phyloP scores from a whole-genome alignment of 2,113 vertebrate genomes.

The Chaetodon trifascialis region DNA sequence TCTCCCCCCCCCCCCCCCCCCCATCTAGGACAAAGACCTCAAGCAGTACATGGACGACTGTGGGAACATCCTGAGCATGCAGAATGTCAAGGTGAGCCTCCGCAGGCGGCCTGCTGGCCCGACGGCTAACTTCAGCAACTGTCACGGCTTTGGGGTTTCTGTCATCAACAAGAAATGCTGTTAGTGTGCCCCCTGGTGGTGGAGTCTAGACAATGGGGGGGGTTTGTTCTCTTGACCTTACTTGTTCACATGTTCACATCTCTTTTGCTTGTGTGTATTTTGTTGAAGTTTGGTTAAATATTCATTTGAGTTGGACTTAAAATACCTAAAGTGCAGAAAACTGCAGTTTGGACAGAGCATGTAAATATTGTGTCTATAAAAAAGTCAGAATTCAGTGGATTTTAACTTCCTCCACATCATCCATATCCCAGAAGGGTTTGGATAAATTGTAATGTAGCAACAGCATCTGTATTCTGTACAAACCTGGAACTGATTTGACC shows the following conservation, averaged over 20 bases:
- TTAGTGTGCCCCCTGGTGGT: constrained; percentile 74
- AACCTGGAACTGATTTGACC: too few relatives aligned
- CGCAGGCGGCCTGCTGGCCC: constrained; percentile 36
- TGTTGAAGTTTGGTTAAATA: not conserved
- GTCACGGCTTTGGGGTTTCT: constrained; percentile 28
- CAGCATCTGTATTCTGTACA: not conserved
- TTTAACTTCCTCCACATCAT: not conserved
- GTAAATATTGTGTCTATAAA: not conserved
- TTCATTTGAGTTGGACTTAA: not conserved
- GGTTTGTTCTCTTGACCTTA: not conserved
- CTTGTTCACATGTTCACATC: not conserved
- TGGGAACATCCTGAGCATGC: constrained; percentile 92
- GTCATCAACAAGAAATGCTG: constrained; percentile 12
- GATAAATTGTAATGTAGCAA: not conserved
- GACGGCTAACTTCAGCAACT: constrained; percentile 32
- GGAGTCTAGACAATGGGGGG: not conserved
- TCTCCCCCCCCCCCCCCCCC: not conserved
- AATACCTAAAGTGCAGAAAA: not conserved
- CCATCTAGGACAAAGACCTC: constrained; percentile 90
- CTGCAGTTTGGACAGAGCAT: not conserved
- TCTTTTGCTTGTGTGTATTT: not conserved
- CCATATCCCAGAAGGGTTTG: not conserved
- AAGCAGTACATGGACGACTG: constrained; percentile 95
- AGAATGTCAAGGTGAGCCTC: constrained; percentile 90
- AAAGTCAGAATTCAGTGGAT: not conserved